Percentiles rank a stretch among this genome's conserved stretches.
phyloP scores from a whole-genome alignment of 1,140 invertebrate species.

The Holcopasites calliopsidis region DNA sequence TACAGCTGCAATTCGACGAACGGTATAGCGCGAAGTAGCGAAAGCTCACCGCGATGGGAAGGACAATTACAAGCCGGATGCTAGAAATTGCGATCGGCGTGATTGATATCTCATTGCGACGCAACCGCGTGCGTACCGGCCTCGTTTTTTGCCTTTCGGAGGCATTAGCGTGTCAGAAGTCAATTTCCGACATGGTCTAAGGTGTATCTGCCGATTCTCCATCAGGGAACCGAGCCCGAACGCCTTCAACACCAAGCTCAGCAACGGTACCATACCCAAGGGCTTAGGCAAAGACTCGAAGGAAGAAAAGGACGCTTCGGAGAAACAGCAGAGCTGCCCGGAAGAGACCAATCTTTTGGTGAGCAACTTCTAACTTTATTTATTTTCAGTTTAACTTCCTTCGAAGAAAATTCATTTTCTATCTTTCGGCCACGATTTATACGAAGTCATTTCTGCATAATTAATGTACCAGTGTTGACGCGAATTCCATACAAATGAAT shows the following conservation, averaged over 20 bases:
- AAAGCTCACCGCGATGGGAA: conserved; percentile 22
- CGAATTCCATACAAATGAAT: not conserved
- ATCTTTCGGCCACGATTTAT: no score
- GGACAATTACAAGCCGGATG: conserved; percentile 49
- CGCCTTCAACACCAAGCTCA: conserved; percentile 69
- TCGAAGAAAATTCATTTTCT: not conserved
- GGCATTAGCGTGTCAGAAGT: not conserved
- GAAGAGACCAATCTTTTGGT: conserved; percentile 76
- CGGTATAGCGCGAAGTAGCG: conserved; percentile 28
- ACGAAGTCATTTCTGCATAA: conserved; percentile 50
- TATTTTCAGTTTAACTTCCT: no score
- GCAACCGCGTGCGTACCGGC: conserved; percentile 28
- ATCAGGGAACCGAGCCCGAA: conserved; percentile 64
- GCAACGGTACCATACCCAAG: conserved; percentile 77
- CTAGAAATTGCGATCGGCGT: conserved; percentile 63
- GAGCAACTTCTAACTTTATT: no score
- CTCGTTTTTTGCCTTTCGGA: not conserved
- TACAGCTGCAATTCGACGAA: not conserved
- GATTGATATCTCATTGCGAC: conserved; percentile 63
- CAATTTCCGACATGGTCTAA: not conserved
- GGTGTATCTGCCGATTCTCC: not conserved
- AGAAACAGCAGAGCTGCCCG: conserved; percentile 72
- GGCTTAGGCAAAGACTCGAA: conserved; percentile 65
- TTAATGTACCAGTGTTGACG: conserved; percentile 4
- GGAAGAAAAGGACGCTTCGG: conserved; percentile 66